Percentiles rank a stretch among this genome's conserved stretches.
Conservation (phyloP, 2,888 invertebrate genomes). For the Rhamphomyia laevipes region DNA sequence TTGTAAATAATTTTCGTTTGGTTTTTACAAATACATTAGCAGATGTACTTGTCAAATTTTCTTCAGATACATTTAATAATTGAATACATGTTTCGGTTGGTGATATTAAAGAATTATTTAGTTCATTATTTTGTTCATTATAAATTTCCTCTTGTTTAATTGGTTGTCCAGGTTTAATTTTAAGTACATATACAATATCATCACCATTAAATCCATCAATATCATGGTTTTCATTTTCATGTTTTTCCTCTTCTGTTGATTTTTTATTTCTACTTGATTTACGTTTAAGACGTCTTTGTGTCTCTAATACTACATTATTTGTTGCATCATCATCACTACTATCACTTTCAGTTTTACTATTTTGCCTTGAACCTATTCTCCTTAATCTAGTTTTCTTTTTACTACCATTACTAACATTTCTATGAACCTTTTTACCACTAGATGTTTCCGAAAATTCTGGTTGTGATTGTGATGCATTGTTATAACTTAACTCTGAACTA, state of each 20-base stretch:
- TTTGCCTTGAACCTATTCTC: constrained; percentile 36
- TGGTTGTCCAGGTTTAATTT: constrained; percentile 31
- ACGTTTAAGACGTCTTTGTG: constrained; percentile 34
- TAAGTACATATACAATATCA: constrained; percentile 33
- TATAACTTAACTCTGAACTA: not conserved
- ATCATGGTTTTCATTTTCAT: constrained; percentile 28
- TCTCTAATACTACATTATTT: constrained; percentile 27
- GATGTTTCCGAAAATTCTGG: not conserved
- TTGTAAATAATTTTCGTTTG: constrained; percentile 66
- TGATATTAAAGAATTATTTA: constrained; percentile 16
- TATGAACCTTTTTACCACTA: constrained; percentile 7
- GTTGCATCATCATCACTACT: constrained; percentile 32
- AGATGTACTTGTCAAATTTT: constrained; percentile 15
- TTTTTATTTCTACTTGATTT: constrained; percentile 28
- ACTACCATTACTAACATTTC: constrained; percentile 18
- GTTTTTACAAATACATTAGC: constrained; percentile 67
- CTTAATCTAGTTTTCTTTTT: constrained; percentile 31
- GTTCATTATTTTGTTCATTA: constrained; percentile 7
- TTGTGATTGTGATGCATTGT: not conserved
- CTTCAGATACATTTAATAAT: constrained; percentile 13
- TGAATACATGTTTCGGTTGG: constrained; percentile 20
- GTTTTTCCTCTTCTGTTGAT: constrained; percentile 17
- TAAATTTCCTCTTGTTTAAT: constrained; percentile 23
- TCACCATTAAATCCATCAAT: constrained; percentile 25
- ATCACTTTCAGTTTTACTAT: constrained; percentile 38